Evolutionary conservation across 2,113 vertebrate genomes (phyloP).

Genomic region (Bettongia penicillata): DNA sequence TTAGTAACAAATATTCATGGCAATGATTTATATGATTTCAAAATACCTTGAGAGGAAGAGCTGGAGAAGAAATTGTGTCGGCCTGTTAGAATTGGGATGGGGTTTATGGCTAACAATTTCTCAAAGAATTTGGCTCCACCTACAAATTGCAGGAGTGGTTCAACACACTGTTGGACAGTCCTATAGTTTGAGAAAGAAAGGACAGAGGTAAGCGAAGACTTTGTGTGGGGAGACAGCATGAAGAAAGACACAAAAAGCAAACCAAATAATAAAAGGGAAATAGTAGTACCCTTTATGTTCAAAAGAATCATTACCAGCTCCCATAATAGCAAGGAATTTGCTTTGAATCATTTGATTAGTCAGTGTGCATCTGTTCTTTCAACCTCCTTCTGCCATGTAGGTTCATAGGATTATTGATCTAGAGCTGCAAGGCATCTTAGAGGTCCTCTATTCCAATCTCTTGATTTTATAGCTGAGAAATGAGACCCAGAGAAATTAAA

Average conservation of each 20-base stretch:
- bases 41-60: background rate
- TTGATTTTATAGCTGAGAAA: too few species aligned
- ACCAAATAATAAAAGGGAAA: background rate
- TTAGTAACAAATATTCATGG: background rate
- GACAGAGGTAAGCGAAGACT: background rate
- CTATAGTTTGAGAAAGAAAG: background rate
- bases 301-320: background rate
- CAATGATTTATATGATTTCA: background rate
- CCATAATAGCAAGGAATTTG: background rate
- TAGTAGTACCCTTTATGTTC: background rate
- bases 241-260: background rate
- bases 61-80: background rate
- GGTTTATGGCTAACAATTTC: background rate
- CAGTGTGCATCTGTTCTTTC: too few species aligned
- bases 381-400: too few species aligned
- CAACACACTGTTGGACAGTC: background rate
- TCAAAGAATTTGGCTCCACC: background rate
- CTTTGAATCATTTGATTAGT: background rate
- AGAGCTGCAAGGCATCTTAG: too few species aligned
- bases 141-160: background rate
- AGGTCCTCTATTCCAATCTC: too few species aligned
- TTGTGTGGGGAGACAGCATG: background rate
- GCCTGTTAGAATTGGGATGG: background rate
- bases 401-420: too few species aligned
- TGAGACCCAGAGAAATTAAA: too few species aligned